Evolutionary conservation across 2,113 vertebrate genomes (phyloP), one percentile per base, ranked within the genome.

Genomic region (Clupea harengus): DNA sequence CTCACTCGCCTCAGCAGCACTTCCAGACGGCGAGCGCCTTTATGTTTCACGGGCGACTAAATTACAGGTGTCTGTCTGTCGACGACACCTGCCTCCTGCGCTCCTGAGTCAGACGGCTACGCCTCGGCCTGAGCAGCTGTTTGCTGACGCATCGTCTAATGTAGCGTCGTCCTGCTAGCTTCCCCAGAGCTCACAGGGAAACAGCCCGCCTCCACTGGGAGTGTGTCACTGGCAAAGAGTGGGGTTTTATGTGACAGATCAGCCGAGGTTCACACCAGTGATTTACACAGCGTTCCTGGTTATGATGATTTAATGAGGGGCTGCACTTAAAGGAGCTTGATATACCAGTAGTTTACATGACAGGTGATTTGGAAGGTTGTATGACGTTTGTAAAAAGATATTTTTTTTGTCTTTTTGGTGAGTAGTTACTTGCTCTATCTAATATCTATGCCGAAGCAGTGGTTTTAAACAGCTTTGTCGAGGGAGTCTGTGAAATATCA

Each of bases 51-150:
- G 52, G 78, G n/a, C 80, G 82, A 20, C 82, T 84, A 84, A 88
- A 89, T 89, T 87, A 89, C 85, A 87, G 84, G 64, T 82, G 84
- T 88, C 60, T 81, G 82, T 82, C 50, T 75, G 67, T 75, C 67
- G 67, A 28, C 67, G 28, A 13, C 13, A 32, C 72, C 72, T 18
- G 72, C 72, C 28, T 22, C 13, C 72, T 44, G 28, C 2, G 72
- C 28, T 25, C 57, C 25, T 78, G 72, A 78, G 28, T 78, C 72
- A 78, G 28, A 32, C 28, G 72, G 72, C 32, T 39, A 32, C 5
- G 72, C 15, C 72, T 78, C 72, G 4, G 25, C 13, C 72, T 39
- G 72, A 39, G 72, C 72, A 78, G 25, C 72, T 78, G 72, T 32
- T 11, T 39, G 28, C 72, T 78, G 72, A 78, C 10, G 32, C 3